Conservation (phyloP, 1,140 invertebrate genomes). For the Zelostemma sp. region DNA sequence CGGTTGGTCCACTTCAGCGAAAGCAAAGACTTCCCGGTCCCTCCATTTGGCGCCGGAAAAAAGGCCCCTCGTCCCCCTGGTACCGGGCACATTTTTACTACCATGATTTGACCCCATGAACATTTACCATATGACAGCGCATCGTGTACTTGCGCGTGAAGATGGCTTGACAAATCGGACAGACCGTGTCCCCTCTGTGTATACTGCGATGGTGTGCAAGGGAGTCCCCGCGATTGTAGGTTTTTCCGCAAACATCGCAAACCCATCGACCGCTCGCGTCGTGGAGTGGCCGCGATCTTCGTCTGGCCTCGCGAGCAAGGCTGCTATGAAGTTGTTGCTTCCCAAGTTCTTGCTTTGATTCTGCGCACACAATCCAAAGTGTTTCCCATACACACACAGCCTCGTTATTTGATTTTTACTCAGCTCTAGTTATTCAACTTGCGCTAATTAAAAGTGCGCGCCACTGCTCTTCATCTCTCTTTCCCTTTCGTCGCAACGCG, state of each 20-base stretch:
- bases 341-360: slow-evolving; percentile 60
- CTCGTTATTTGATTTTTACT: slow-evolving; percentile 47
- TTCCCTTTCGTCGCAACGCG: too few species aligned
- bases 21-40: too few species aligned
- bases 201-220: slow-evolving; percentile 71
- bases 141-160: slow-evolving; percentile 71
- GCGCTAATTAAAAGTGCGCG: not conserved
- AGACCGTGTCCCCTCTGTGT: slow-evolving; percentile 71
- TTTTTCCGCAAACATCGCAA: slow-evolving; percentile 70
- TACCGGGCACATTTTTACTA: slow-evolving; percentile 12
- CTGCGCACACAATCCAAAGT: slow-evolving; percentile 71
- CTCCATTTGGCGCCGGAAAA: too few species aligned
- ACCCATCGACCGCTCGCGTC: slow-evolving; percentile 66
- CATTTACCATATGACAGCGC: slow-evolving; percentile 68
- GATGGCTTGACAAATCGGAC: slow-evolving; percentile 68
- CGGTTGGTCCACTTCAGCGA: too few species aligned
- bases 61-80: not conserved
- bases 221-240: slow-evolving; percentile 67
- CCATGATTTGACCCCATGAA: slow-evolving; percentile 64
- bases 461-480: too few species aligned
- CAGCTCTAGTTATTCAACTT: slow-evolving; percentile 12
- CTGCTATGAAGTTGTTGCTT: slow-evolving; percentile 52
- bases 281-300: slow-evolving; percentile 60
- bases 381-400: slow-evolving; percentile 63
- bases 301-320: slow-evolving; percentile 47